A percentile compares a stretch with the other conserved stretches of the same genome.
Conservation (phyloP, 1,140 invertebrate species). For the Drosophila nigromelanica region DNA sequence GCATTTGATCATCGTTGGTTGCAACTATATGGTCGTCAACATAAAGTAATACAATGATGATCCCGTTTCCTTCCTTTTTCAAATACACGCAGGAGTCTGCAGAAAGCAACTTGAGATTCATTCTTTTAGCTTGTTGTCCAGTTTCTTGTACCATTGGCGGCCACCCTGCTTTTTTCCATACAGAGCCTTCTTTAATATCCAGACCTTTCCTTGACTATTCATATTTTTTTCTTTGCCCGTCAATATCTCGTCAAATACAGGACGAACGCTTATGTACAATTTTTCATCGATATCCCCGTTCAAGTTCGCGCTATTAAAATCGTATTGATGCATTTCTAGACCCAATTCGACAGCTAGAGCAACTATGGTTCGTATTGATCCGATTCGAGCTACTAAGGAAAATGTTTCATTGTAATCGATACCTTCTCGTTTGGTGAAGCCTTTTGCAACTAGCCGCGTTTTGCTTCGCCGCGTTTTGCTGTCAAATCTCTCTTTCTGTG, state of each 20-base stretch:
- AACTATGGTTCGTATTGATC: neutral
- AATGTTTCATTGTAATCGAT: conserved; percentile 3
- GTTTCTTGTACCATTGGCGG: conserved; percentile 4
- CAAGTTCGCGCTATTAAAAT: too few relatives aligned
- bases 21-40: too few relatives aligned
- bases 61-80: neutral
- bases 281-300: too few relatives aligned
- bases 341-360: neutral
- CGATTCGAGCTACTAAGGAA: neutral
- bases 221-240: neutral
- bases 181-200: neutral
- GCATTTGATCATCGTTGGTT: neutral
- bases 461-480: neutral
- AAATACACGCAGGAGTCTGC: neutral
- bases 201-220: neutral
- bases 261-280: neutral
- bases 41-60: too few relatives aligned
- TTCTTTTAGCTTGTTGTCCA: too few relatives aligned
- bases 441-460: neutral
- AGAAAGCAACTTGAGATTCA: neutral
- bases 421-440: neutral
- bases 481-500: conserved; percentile 22
- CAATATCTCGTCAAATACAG: neutral
- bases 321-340: too few relatives aligned
- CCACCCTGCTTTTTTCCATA: conserved; percentile 10